phyloP scores from a whole-genome alignment of 2,113 vertebrate genomes.

The Odobenus rosmarus region DNA sequence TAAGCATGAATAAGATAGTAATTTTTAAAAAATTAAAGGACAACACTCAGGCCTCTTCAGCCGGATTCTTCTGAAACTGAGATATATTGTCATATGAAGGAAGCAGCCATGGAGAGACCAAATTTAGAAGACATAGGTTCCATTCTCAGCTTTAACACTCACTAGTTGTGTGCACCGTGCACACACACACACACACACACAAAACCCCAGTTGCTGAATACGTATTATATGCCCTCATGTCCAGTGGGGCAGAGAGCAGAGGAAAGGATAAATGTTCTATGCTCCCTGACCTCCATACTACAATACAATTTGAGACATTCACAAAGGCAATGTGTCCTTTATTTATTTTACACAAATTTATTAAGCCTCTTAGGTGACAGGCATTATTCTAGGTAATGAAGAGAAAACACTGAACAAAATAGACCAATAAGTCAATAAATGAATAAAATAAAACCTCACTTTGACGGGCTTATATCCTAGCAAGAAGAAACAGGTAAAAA shows the following conservation, averaged over 20 bases:
- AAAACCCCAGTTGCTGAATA: background rate
- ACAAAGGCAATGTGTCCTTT: background rate
- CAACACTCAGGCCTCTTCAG: background rate
- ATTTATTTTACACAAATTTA: background rate
- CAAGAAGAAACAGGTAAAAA: background rate
- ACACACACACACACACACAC: background rate
- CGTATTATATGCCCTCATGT: background rate
- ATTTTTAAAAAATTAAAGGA: slow-evolving; percentile 31
- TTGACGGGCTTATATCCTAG: background rate
- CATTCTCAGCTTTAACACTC: background rate
- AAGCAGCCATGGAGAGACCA: background rate
- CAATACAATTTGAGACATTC: background rate
- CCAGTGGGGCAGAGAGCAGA: background rate
- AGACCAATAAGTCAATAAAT: background rate
- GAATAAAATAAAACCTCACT: background rate
- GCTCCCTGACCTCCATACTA: background rate
- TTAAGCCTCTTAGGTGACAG: background rate
- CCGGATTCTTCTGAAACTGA: background rate
- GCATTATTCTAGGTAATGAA: background rate
- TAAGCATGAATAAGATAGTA: background rate
- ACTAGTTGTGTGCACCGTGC: background rate
- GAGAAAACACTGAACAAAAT: background rate
- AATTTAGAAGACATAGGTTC: background rate
- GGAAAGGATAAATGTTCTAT: background rate
- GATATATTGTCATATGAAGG: background rate